Evolutionary conservation across 2,888 invertebrate genomes (phyloP).

Genomic region (Chorisops tibialis): DNA sequence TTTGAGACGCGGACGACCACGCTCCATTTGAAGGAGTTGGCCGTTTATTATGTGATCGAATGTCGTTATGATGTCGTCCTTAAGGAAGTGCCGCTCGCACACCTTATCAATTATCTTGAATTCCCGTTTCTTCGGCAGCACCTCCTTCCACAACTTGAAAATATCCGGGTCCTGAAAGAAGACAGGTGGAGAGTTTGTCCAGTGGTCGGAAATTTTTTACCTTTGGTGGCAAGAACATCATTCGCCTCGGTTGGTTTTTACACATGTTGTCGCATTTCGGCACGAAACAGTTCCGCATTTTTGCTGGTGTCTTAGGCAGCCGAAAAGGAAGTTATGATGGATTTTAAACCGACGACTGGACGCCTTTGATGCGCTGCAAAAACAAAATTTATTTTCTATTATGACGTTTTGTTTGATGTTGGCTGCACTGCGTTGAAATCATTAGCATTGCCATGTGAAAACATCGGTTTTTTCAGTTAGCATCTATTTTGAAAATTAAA

Average conservation of each 20-base stretch:
- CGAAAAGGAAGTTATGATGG: too few species aligned
- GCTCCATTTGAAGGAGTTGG: conserved; percentile 38
- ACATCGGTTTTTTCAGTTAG: too few species aligned
- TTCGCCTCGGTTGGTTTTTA: conserved; percentile 34
- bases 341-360: too few species aligned
- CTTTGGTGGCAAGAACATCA: conserved; percentile 41
- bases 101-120: conserved; percentile 40
- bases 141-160: conserved; percentile 38
- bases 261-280: conserved; percentile 40
- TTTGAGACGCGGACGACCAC: conserved; percentile 39
- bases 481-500: too few species aligned
- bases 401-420: too few species aligned
- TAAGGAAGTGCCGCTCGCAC: conserved; percentile 40
- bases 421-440: too few species aligned
- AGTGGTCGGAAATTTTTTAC: conserved; percentile 26
- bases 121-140: conserved; percentile 37
- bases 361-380: too few species aligned
- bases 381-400: too few species aligned
- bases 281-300: conserved; percentile 42
- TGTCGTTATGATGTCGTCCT: conserved; percentile 38
- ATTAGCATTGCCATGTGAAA: too few species aligned
- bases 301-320: too few species aligned
- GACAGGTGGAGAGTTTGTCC: background rate
- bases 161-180: conserved; percentile 35
- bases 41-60: conserved; percentile 43